phyloP scores from a whole-genome alignment of 1,140 invertebrate genomes.

The Bemisia tabaci region DNA sequence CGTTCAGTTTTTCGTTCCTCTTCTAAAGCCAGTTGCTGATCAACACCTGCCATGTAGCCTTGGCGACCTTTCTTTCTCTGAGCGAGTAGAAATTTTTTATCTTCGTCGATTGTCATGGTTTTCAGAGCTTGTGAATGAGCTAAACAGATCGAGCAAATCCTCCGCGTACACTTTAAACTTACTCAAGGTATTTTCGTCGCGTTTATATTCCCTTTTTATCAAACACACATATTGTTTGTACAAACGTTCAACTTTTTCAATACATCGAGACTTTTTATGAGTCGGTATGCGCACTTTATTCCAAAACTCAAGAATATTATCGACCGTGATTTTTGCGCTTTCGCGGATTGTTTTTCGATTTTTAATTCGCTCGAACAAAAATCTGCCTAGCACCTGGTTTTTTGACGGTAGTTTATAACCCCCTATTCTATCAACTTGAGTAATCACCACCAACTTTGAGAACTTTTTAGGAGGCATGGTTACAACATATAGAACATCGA shows the following conservation, averaged over 20 bases:
- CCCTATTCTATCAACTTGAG: no score
- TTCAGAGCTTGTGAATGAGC: conserved; percentile 19
- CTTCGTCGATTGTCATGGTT: conserved; percentile 16
- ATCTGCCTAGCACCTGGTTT: conserved; percentile 12
- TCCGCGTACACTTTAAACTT: conserved; percentile 17
- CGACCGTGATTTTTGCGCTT: conserved; percentile 14
- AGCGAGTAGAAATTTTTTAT: conserved; percentile 17
- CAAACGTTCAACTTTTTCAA: conserved; percentile 14
- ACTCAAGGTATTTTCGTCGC: conserved; percentile 13
- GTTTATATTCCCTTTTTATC: conserved; percentile 10
- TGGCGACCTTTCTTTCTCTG: conserved; percentile 15
- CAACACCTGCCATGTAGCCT: conserved; percentile 11
- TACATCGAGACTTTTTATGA: conserved; percentile 13
- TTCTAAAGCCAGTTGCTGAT: no score
- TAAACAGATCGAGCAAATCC: conserved; percentile 23
- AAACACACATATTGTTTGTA: conserved; percentile 16
- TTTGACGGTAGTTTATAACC: conserved; percentile 17
- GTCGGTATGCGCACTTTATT: conserved; percentile 16
- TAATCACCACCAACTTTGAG: no score
- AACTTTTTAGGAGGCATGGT: no score
- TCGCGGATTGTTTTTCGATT: conserved; percentile 13
- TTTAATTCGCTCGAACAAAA: conserved; percentile 15
- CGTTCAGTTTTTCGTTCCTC: no score
- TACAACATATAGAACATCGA: no score
- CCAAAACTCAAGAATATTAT: conserved; percentile 16